Conservation (phyloP, 2,113 vertebrate genomes). For the Marmota flaviventris region DNA sequence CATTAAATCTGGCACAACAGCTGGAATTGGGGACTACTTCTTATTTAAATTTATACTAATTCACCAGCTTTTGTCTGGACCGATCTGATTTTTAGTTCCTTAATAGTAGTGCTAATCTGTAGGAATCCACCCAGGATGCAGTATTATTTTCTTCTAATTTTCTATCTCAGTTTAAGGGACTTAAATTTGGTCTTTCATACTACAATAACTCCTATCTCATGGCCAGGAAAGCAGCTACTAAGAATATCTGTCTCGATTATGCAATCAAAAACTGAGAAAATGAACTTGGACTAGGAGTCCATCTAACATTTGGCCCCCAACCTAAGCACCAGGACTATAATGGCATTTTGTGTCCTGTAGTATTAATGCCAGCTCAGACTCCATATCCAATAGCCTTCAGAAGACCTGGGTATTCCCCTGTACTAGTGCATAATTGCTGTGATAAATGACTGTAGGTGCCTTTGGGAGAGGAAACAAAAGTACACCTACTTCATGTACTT, state of each 20-base stretch:
- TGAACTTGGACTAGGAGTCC: background rate
- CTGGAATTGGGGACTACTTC: background rate
- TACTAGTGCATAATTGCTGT: background rate
- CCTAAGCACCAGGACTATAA: background rate
- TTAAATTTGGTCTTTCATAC: background rate
- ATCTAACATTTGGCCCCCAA: background rate
- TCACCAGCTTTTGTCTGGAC: background rate
- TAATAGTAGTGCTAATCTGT: background rate
- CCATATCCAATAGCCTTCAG: background rate
- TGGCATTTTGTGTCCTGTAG: background rate
- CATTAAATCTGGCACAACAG: background rate
- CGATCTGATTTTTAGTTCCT: background rate
- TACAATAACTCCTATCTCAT: background rate
- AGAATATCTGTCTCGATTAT: background rate
- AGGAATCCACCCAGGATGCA: background rate
- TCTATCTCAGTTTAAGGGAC: background rate
- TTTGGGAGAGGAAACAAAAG: background rate
- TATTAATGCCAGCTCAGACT: background rate
- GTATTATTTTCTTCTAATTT: slow-evolving; percentile 1
- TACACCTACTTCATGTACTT: background rate
- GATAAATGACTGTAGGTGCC: background rate
- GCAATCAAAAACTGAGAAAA: background rate
- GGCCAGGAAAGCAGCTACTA: background rate
- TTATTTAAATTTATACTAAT: background rate
- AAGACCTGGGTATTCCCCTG: background rate